A percentile compares a stretch with the other conserved stretches of the same genome.
Conservation (phyloP, 2,797 vertebrate species). For the Psittacula derbiana region DNA sequence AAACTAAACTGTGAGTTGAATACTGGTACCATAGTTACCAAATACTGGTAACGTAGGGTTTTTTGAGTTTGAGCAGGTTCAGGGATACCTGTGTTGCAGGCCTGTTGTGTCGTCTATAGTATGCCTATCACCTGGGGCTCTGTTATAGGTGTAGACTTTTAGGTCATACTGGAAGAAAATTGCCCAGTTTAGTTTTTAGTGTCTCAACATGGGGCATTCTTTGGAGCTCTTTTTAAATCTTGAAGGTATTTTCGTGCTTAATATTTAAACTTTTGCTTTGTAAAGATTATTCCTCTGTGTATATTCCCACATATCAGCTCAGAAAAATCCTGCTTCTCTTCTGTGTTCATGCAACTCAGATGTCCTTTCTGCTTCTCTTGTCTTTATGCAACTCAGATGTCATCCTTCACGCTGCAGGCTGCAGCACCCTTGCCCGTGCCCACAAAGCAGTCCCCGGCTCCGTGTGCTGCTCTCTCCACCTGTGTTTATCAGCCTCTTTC, state of each 20-base stretch:
- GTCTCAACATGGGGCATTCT: neutral
- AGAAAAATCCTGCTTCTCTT: neutral
- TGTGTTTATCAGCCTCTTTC: neutral
- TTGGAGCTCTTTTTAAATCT: neutral
- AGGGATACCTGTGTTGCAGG: neutral
- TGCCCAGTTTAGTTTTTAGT: neutral
- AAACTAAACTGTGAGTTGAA: neutral
- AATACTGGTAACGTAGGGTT: rapidly evolving
- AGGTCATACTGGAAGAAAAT: neutral
- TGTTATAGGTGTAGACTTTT: neutral
- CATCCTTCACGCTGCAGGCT: neutral
- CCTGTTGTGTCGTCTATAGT: neutral
- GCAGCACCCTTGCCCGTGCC: neutral
- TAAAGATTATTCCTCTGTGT: neutral
- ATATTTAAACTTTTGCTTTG: neutral
- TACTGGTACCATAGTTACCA: neutral
- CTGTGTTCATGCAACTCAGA: neutral
- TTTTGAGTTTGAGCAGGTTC: neutral
- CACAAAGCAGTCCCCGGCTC: neutral
- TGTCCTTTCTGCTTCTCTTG: neutral
- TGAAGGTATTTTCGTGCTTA: neutral
- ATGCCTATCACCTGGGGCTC: neutral
- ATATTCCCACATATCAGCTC: neutral
- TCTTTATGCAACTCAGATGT: neutral
- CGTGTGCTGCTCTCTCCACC: neutral